Evolutionary conservation across 2,888 invertebrate species (phyloP).

Genomic region (Plusia festucae): DNA sequence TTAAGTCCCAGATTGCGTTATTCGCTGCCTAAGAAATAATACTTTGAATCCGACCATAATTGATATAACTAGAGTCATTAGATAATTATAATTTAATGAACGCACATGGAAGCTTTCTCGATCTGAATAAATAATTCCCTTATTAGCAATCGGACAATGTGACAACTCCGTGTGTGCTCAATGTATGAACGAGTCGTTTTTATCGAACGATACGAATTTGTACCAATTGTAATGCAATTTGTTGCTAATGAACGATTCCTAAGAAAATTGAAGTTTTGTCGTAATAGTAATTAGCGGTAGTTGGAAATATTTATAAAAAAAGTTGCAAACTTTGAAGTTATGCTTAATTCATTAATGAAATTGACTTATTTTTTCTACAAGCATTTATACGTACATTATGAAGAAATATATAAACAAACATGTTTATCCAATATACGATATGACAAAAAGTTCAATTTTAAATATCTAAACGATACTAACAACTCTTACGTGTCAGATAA

Average conservation of each 20-base stretch:
- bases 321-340: no score
- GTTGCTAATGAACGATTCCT: neutral
- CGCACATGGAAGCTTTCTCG: conserved; percentile 33
- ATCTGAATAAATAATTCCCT: conserved; percentile 41
- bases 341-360: no score
- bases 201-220: neutral
- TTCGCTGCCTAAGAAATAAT: neutral
- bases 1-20: neutral
- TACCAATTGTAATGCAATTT: conserved; percentile 1
- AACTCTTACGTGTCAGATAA: no score
- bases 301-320: neutral
- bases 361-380: no score
- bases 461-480: no score
- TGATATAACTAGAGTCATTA: conserved; percentile 30
- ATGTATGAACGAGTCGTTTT: neutral
- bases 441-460: no score
- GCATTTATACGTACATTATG: no score
- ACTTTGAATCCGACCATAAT: conserved; percentile 19
- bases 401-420: no score
- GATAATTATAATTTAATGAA: conserved; percentile 41
- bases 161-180: conserved; percentile 25
- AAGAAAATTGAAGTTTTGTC: neutral
- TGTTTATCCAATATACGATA: no score
- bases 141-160: conserved; percentile 36
- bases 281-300: neutral